phyloP scores from a whole-genome alignment of 1,140 invertebrate genomes.

The Diprion similis region DNA sequence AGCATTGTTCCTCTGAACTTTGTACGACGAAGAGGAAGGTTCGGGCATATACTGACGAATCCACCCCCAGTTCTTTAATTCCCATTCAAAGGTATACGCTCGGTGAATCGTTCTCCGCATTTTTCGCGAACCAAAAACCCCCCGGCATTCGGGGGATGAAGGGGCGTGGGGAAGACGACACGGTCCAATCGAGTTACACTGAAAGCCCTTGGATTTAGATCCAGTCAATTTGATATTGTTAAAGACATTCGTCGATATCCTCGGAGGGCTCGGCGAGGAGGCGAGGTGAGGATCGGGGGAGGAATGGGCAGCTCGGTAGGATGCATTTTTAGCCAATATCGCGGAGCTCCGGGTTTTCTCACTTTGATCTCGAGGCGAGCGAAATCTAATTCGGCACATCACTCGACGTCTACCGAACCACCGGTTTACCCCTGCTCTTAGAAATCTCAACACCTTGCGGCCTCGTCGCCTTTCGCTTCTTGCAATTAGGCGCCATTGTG shows the following conservation, averaged over 20 bases:
- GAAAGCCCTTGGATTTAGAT: background rate
- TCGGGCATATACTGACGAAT: too few relatives aligned
- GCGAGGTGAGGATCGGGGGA: background rate
- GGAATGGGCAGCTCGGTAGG: background rate
- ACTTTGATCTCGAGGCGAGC: background rate
- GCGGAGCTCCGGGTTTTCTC: background rate
- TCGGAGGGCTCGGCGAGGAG: background rate
- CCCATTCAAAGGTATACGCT: too few relatives aligned
- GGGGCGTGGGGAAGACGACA: background rate
- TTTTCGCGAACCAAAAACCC: too few relatives aligned
- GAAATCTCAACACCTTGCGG: background rate
- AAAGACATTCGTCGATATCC: background rate
- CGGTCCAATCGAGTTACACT: background rate
- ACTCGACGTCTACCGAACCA: slow-evolving; percentile 1
- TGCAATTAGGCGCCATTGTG: too few relatives aligned
- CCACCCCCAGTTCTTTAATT: too few relatives aligned
- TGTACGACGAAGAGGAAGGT: too few relatives aligned
- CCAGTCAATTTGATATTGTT: background rate
- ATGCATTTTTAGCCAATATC: background rate
- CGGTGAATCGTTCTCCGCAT: too few relatives aligned
- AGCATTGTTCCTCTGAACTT: too few relatives aligned
- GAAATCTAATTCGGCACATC: background rate
- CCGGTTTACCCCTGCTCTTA: background rate
- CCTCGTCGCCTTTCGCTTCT: too few relatives aligned
- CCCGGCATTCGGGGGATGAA: too few relatives aligned